These are phyloP conservation scores for Plectropomus leopardus DNA, from an alignment of 2,113 vertebrate genomes.

Conservation along the genomic window DNA sequence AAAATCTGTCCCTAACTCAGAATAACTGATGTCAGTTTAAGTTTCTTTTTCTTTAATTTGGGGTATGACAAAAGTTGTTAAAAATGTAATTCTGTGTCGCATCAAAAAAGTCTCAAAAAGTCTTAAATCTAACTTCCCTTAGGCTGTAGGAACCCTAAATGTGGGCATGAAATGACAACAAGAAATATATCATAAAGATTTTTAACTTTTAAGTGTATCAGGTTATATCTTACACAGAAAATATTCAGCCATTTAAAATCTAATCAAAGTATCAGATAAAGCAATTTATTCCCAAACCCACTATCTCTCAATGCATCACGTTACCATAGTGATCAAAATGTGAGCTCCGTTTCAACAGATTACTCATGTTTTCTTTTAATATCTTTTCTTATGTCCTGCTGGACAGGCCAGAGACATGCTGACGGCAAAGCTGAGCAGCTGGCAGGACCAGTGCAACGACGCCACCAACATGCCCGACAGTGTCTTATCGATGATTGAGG, in stretches of 20 bases:
- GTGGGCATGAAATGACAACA: too few relatives aligned
- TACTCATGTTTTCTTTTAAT: constrained; percentile 49
- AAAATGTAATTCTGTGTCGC: too few relatives aligned
- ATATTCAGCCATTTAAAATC: background rate
- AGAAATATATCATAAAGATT: background rate
- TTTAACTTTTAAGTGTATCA: background rate
- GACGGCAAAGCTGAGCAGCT: constrained; percentile 87
- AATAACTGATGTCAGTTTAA: too few relatives aligned
- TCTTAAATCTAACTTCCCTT: too few relatives aligned
- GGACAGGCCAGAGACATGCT: constrained; percentile 81
- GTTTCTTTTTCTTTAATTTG: too few relatives aligned
- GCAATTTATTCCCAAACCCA: constrained; percentile 15
- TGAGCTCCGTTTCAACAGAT: constrained; percentile 2
- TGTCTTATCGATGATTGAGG: constrained; percentile 91
- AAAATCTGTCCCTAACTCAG: too few relatives aligned
- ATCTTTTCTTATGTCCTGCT: constrained; percentile 16
- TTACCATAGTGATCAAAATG: constrained; percentile 51
- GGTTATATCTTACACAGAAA: background rate
- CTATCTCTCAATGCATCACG: background rate
- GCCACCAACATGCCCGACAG: constrained; percentile 92
- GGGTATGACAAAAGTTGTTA: too few relatives aligned
- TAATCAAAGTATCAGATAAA: background rate
- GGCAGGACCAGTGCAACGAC: constrained; percentile 94
- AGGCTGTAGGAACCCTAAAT: too few relatives aligned
- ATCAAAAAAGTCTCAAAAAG: too few relatives aligned